Evolutionary conservation across 2,113 vertebrate species (phyloP), one percentile per base, ranked within the genome.

Genomic region (Grammomys dolichurus): DNA sequence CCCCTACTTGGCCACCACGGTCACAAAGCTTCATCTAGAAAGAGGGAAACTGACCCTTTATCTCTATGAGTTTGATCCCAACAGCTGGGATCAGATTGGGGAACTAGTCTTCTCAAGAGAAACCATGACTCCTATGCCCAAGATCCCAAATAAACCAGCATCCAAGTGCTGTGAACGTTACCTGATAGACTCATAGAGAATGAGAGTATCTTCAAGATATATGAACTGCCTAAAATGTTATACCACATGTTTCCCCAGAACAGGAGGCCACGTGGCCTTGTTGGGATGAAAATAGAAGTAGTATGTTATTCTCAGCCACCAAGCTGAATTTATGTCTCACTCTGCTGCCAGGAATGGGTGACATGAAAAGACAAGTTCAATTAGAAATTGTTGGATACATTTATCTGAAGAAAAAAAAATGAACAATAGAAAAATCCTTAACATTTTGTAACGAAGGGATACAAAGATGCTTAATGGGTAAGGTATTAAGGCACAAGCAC

Each of bases 41-140:
- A 91, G 76, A 33, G 6, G 24, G 90, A 82, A 63, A 22, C 76
- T 3, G 24, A 95, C 86, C 43, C 8, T 22, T 56, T 84, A 96
- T 86, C 58, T 91, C 95, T 56, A 0, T 97, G 93, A 70, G 96
- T 91, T 93, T 87, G 51, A 85, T 89, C 65, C 78, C 89, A 96
- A 95, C 94, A 98, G 95, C 98, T 98, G 76, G 78, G 72, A 85
- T 97, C 75, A 67, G 96, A 97, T 9, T n/a, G 16, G 36, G 9
- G n/a, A 94, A 96, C 80, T 97, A 26, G 0, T 1, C 78, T 96
- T 72, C 48, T 95, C 54, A 87, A 96, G 77, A 69, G 94, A 91
- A 95, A 40, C 31, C 12, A 33, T 96, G 94, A 78, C 86, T 90
- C 97, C n/a, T 54, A 97, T 97, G 87, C 8, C 33, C 51, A 87